phyloP scores from a whole-genome alignment of 2,888 invertebrate genomes.

The Hartigia nigra region DNA sequence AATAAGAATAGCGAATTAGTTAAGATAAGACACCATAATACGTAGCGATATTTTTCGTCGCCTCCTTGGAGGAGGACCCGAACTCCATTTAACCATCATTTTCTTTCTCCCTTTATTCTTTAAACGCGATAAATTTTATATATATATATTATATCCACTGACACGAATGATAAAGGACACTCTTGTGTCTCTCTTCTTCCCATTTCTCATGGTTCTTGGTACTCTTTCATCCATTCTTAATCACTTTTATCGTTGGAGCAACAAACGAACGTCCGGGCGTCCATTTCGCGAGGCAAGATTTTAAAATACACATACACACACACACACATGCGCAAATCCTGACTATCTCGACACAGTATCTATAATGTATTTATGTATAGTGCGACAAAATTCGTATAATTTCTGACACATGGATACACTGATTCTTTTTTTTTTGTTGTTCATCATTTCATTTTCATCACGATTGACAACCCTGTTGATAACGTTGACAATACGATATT shows the following conservation, averaged over 20 bases:
- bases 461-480: not conserved
- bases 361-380: not conserved
- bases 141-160: constrained; percentile 14
- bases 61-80: constrained; percentile 9
- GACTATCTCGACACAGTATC: not conserved
- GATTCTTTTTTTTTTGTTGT: not conserved
- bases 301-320: not conserved
- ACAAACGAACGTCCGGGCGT: not conserved
- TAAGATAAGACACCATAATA: constrained; percentile 61
- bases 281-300: not conserved
- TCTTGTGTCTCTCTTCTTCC: not conserved
- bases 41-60: constrained; percentile 53
- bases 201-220: not conserved
- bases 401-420: not conserved
- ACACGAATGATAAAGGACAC: not conserved
- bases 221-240: not conserved
- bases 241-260: constrained; percentile 15
- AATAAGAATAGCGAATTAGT: constrained; percentile 55
- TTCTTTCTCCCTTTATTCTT: constrained; percentile 23
- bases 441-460: not conserved
- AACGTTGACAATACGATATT: not conserved
- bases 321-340: not conserved
- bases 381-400: not conserved
- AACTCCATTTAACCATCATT: not conserved
- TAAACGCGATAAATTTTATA: constrained; percentile 43